These are phyloP conservation scores for Gasteruption jaculator DNA, from an alignment of 2,888 invertebrate genomes.

Conservation along the genomic window DNA sequence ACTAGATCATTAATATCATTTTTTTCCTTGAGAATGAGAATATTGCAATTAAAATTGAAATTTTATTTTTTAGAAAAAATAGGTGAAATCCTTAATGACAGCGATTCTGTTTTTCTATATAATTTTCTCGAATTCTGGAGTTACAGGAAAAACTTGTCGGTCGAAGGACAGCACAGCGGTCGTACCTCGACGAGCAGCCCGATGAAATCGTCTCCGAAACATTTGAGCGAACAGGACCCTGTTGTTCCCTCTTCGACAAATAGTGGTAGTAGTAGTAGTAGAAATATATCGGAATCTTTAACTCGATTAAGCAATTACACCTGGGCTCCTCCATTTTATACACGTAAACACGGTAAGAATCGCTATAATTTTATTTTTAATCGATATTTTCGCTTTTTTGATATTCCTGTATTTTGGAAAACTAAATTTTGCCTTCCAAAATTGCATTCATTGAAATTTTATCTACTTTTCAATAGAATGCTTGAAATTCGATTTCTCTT, in stretches of 20 bases:
- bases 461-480: not conserved
- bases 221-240: no score
- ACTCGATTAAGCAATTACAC: constrained; percentile 42
- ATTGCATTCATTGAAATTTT: no score
- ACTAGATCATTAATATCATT: not conserved
- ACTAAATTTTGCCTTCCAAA: no score
- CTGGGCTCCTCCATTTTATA: constrained; percentile 43
- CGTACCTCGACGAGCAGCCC: constrained; percentile 23
- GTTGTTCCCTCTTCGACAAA: no score
- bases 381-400: constrained; percentile 3
- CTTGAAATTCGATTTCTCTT: no score
- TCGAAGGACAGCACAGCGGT: constrained; percentile 26
- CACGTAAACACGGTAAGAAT: constrained; percentile 38
- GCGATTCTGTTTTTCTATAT: not conserved
- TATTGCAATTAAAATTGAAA: constrained; percentile 6
- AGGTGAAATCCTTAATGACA: not conserved
- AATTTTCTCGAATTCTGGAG: not conserved
- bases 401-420: no score
- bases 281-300: no score
- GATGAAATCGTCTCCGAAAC: no score
- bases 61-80: not conserved
- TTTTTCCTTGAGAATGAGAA: constrained; percentile 4
- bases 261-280: no score
- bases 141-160: constrained; percentile 30
- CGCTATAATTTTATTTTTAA: constrained; percentile 8